Evolutionary conservation across 1,140 invertebrate species (phyloP), one percentile per base, ranked within the genome.

Genomic region (Pemphigus obesinymphae): DNA sequence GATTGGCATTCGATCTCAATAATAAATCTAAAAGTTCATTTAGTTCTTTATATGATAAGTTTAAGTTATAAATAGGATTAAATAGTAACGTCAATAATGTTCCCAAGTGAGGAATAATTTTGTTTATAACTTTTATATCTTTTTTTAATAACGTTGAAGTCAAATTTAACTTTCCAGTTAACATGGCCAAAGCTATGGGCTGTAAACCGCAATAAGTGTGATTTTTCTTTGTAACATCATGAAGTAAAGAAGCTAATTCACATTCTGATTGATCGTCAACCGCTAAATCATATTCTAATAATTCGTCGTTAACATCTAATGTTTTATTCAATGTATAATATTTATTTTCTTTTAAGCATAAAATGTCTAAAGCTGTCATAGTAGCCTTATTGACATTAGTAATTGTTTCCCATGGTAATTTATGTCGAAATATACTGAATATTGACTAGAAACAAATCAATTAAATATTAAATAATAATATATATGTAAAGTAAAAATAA

Each of bases 341-440:
- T 58, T 58, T 78, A 37, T 53, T 37, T 58, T 78, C 31, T 55
- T 55, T 78, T 55, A 78, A 78, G 11, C 73, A 78, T 5, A 78
- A 23, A 40, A 78, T 58, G 34, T 78, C 73, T 23, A 78, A 58
- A 58, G 73, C 29, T 23, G 73, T 78, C 73, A 78, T 58, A 17
- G 20, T 31, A 26, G 50, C n/a, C 7, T 40, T 26, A 4, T 13
- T n/a, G 8, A 13, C 17, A 63, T 63, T 58, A 8, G 50, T 11
- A n/a, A 23, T 37, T 34, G n/a, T 78, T 58, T 13, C 29, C 73
- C 73, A 78, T 26, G 73, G 73, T 43, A 78, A 40, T 37, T 53
- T 23, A 58, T 55, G 15, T 78, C 31, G 45, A 34, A 78, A 58
- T 15, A 78, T 15, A 37, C 11, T 40, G 8, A n/a, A 58, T 29